Base-by-base conservation (phyloP, 2,113 vertebrate genomes). In the Harpagus bidentatus region DNA sequence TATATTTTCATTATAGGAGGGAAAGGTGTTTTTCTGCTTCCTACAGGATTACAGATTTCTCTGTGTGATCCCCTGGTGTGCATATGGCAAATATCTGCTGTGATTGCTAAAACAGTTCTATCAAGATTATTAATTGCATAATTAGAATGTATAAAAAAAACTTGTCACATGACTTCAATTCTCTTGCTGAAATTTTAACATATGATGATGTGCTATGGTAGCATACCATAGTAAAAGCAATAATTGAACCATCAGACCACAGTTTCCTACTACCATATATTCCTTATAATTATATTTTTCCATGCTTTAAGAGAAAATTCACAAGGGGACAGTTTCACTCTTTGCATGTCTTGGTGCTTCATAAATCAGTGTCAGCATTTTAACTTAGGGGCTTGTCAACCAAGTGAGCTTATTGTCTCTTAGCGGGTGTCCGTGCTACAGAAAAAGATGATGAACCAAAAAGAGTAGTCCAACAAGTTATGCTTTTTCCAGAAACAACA, bases 221-320 rank as follows among this genome's bases (percentile, higher is more conserved):
- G 34, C 23, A 40, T 10, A 43, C 86, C 0, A 0, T 26, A 71
- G 34, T 45, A 70, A 93, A 73, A 93, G 94, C 84, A 82, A 11
- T 40, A 91, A 87, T 19, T 95, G 80, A 95, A 87, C 86, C 83
- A 56, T 96, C 61, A 87, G 76, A 81, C 80, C 85, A 66, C 65
- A 29, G 87, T 78, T 97, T 88, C 70, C 78, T 91, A n/a, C 90
- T 89, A 45, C 79, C 43, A 42, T 66, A 17, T 87, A 80, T 70
- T 89, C 71, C 45, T 91, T 62, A 38, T 58, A 90, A 94, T 93
- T 86, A 38, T 36, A 82, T 91, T 97, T 95, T 97, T 95, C 97
- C 85, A 78, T 87, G 84, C 79, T 47, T 91, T 66, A 93, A 70
- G 77, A 93, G 67, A 56, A 79, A 91, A 94, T 40, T 90, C 96